Evolutionary conservation across 2,113 vertebrate species (phyloP).

Genomic region (Leptobrachium ailaonicum): DNA sequence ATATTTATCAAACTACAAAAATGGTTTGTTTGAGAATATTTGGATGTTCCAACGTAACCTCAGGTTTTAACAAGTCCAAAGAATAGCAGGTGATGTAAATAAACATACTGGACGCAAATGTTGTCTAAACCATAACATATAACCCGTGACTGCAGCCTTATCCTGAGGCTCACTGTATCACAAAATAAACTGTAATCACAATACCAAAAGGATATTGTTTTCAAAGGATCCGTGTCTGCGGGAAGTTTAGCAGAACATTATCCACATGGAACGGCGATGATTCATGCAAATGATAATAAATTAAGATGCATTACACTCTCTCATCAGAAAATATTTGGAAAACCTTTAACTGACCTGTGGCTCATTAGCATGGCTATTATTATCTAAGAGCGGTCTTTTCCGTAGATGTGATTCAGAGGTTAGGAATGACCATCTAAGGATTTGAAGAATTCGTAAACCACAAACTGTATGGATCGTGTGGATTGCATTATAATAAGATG

Average conservation of each 20-base stretch:
- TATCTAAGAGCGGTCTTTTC: slow-evolving; percentile 34
- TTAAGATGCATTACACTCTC: slow-evolving; percentile 11
- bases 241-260: slow-evolving; percentile 15
- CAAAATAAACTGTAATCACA: slow-evolving; percentile 4
- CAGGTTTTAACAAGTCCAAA: too few relatives aligned
- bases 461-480: not conserved
- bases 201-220: slow-evolving; percentile 3
- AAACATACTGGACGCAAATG: too few relatives aligned
- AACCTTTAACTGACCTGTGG: slow-evolving; percentile 30
- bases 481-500: too few relatives aligned
- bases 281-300: slow-evolving; percentile 37
- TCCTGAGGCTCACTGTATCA: not conserved
- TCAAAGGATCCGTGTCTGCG: slow-evolving; percentile 4
- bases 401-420: slow-evolving; percentile 21
- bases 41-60: too few relatives aligned
- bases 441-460: not conserved
- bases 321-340: slow-evolving; percentile 41
- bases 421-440: slow-evolving; percentile 16
- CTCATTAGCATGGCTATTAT: slow-evolving; percentile 29
- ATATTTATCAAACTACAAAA: too few relatives aligned
- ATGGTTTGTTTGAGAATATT: too few relatives aligned
- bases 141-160: not conserved
- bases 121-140: too few relatives aligned
- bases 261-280: slow-evolving; percentile 15
- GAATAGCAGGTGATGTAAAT: too few relatives aligned